These are phyloP conservation scores for Ypsolopha scabrella DNA, from an alignment of 2,888 invertebrate species.

Conservation along the genomic window DNA sequence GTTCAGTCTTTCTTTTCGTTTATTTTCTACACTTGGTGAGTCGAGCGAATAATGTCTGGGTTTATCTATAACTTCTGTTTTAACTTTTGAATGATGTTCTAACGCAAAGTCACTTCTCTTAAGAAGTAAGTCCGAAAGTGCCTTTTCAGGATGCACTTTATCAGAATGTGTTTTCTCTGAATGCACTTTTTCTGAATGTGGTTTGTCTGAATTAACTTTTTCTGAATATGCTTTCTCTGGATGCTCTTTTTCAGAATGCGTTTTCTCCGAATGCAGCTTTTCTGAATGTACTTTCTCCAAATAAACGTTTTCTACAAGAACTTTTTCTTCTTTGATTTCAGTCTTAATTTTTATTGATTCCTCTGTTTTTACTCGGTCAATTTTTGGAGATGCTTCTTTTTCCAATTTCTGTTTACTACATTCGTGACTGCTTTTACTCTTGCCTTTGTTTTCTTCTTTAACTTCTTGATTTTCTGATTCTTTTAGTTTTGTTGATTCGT, in stretches of 20 bases:
- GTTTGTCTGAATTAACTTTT: too few relatives aligned
- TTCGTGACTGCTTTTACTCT: constrained; percentile 50
- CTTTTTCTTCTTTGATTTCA: constrained; percentile 64
- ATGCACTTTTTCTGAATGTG: too few relatives aligned
- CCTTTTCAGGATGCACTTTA: too few relatives aligned
- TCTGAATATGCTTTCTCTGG: too few relatives aligned
- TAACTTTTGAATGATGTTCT: constrained; percentile 19
- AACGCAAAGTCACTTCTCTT: neutral
- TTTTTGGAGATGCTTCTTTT: constrained; percentile 39
- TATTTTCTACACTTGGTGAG: constrained; percentile 52
- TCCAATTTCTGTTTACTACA: constrained; percentile 59
- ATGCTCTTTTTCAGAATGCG: too few relatives aligned
- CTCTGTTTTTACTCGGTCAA: constrained; percentile 21
- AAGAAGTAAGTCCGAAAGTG: constrained; percentile 3
- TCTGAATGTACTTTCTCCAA: too few relatives aligned
- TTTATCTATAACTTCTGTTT: constrained; percentile 40
- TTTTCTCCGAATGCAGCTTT: too few relatives aligned
- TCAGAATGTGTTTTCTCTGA: too few relatives aligned
- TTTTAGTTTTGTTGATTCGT: constrained; percentile 51
- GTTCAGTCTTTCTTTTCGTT: constrained; percentile 73
- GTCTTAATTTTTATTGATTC: constrained; percentile 32
- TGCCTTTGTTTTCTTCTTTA: constrained; percentile 47
- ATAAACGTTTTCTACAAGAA: constrained; percentile 12
- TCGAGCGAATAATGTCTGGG: constrained; percentile 62
- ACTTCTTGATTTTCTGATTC: constrained; percentile 41